Conservation (phyloP, 2,888 invertebrate genomes). For the Hanleya hanleyi region DNA sequence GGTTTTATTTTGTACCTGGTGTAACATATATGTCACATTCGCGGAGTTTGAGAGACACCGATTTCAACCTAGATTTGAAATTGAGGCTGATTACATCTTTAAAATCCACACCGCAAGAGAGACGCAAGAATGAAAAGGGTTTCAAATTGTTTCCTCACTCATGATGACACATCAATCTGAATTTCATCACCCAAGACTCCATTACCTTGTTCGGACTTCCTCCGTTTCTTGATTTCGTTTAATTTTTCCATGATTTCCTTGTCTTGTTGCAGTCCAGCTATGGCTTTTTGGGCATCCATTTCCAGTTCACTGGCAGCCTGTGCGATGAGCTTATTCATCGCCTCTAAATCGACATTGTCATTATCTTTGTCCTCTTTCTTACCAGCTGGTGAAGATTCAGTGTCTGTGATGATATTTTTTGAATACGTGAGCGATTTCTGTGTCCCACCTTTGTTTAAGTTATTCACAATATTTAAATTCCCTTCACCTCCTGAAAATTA, state of each 20-base stretch:
- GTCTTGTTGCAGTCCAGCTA: slow-evolving; percentile 61
- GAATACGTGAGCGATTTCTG: slow-evolving; percentile 2
- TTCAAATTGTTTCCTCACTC: too few species aligned
- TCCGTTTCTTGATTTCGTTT: slow-evolving; percentile 71
- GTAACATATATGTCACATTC: too few species aligned
- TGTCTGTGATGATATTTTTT: slow-evolving; percentile 15
- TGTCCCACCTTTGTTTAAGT: slow-evolving; percentile 4
- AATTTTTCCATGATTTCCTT: slow-evolving; percentile 63
- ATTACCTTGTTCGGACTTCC: slow-evolving; percentile 28
- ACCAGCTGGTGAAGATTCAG: neutral
- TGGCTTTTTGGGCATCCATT: slow-evolving; percentile 60
- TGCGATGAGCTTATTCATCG: slow-evolving; percentile 56
- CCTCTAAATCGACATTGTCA: slow-evolving; percentile 47
- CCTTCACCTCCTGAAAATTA: neutral
- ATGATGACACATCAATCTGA: too few species aligned
- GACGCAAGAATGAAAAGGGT: too few species aligned
- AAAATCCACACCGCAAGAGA: too few species aligned
- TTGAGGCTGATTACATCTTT: too few species aligned
- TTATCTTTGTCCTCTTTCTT: slow-evolving; percentile 20
- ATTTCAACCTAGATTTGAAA: too few species aligned
- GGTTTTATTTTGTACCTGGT: too few species aligned
- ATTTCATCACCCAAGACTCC: too few species aligned
- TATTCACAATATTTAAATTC: slow-evolving; percentile 10
- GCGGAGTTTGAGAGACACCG: too few species aligned
- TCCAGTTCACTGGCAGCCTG: slow-evolving; percentile 60